A percentile compares a stretch with the other conserved stretches of the same genome.
Conservation (phyloP, 2,113 vertebrate genomes). For the Cyprinodon variegatus region DNA sequence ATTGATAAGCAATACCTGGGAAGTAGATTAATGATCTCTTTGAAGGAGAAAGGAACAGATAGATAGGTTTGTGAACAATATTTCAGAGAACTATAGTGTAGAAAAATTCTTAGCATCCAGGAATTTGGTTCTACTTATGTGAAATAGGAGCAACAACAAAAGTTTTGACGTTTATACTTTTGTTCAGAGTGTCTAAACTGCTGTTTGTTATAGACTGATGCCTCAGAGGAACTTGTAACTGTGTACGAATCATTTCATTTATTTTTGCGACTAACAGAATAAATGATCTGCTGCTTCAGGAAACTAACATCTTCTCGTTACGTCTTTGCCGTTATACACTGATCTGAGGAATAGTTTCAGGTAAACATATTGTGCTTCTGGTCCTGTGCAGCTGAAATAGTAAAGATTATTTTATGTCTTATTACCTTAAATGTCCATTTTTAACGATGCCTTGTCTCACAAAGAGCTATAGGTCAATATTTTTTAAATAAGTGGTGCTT, state of each 20-base stretch:
- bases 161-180: too few relatives aligned
- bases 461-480: slow-evolving; percentile 24
- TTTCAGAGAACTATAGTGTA: too few relatives aligned
- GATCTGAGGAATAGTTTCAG: slow-evolving; percentile 18
- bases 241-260: neutral
- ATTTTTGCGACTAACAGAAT: neutral
- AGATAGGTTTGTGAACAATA: too few relatives aligned
- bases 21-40: too few relatives aligned
- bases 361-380: slow-evolving; percentile 55
- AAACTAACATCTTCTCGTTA: neutral
- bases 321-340: slow-evolving; percentile 11
- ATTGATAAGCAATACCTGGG: too few relatives aligned
- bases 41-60: too few relatives aligned
- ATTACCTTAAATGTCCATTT: slow-evolving; percentile 17
- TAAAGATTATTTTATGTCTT: slow-evolving; percentile 21
- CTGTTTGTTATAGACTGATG: neutral
- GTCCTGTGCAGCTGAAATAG: slow-evolving; percentile 36
- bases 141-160: too few relatives aligned
- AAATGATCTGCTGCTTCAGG: neutral
- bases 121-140: too few relatives aligned
- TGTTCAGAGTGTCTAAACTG: neutral
- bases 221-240: neutral
- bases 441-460: slow-evolving; percentile 28
- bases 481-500: slow-evolving; percentile 41
- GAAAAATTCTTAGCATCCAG: too few relatives aligned